phyloP scores from a whole-genome alignment of 1,140 invertebrate species.

The Coenobita brevimanus region DNA sequence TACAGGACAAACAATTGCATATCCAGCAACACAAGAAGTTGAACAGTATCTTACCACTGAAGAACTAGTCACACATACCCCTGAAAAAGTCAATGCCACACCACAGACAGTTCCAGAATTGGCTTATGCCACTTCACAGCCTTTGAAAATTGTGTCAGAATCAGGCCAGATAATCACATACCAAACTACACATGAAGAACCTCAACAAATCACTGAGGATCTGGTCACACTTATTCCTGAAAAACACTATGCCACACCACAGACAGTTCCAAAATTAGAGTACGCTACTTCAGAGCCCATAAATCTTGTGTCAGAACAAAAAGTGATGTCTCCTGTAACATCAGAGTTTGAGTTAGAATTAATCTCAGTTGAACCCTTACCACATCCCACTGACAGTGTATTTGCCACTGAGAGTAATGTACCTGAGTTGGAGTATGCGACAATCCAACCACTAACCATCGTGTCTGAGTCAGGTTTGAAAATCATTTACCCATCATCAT shows the following conservation, averaged over 20 bases:
- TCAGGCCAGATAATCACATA: conserved; percentile 4
- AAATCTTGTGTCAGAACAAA: not conserved
- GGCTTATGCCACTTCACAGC: conserved; percentile 10
- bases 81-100: conserved; percentile 14
- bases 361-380: not conserved
- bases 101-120: not conserved
- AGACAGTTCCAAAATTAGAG: conserved; percentile 15
- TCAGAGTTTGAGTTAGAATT: not conserved
- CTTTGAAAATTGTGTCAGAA: conserved; percentile 38
- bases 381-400: not conserved
- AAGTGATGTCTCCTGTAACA: not conserved
- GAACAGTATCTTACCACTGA: conserved; percentile 10
- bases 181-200: conserved; percentile 14
- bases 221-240: not conserved
- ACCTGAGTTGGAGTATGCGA: conserved; percentile 6
- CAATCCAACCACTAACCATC: conserved; percentile 23
- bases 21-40: not conserved
- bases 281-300: conserved; percentile 4
- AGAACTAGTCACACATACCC: not conserved
- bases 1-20: not conserved
- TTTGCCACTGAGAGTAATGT: not conserved
- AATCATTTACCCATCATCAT: not conserved
- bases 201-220: not conserved
- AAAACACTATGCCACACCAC: not conserved
- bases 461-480: conserved; percentile 33